phyloP scores from a whole-genome alignment of 1,140 invertebrate species.

The Drosophila seguyi region DNA sequence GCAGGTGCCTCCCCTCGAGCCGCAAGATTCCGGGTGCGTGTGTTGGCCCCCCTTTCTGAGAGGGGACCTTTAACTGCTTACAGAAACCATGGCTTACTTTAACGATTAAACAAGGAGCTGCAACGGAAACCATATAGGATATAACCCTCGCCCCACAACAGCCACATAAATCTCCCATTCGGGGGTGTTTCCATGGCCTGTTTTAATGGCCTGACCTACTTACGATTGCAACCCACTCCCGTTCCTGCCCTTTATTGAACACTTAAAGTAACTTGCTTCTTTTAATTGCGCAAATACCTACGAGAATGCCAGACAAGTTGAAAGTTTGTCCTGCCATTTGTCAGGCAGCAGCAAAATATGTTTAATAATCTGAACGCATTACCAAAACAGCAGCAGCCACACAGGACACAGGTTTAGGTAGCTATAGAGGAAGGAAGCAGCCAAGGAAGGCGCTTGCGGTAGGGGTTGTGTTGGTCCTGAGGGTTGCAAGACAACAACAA shows the following conservation, averaged over 20 bases:
- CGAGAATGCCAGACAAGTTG: conserved; percentile 14
- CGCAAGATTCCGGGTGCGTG: conserved; percentile 22
- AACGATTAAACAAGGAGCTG: conserved; percentile 78
- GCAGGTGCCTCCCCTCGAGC: conserved; percentile 52
- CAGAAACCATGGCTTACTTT: conserved; percentile 52
- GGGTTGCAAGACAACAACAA: conserved; percentile 33
- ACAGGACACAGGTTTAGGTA: neutral
- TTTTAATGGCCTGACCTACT: conserved; percentile 80
- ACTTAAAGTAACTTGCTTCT: conserved; percentile 53
- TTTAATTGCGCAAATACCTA: conserved; percentile 48
- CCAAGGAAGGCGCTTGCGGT: conserved; percentile 15
- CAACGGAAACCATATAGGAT: conserved; percentile 56
- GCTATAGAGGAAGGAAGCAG: neutral
- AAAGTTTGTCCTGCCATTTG: conserved; percentile 53
- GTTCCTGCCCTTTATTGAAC: conserved; percentile 60
- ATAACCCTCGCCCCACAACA: conserved; percentile 10
- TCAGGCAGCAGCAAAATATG: conserved; percentile 71
- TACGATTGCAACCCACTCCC: conserved; percentile 44
- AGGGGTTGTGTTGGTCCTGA: conserved; percentile 7
- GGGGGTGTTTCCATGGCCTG: conserved; percentile 34
- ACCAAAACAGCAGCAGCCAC: conserved; percentile 57
- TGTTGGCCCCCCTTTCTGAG: conserved; percentile 14
- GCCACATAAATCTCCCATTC: conserved; percentile 58
- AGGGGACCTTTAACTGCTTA: conserved; percentile 37
- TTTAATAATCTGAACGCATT: conserved; percentile 83